Conservation (phyloP, 2,888 invertebrate genomes). For the Patella caerulea region DNA sequence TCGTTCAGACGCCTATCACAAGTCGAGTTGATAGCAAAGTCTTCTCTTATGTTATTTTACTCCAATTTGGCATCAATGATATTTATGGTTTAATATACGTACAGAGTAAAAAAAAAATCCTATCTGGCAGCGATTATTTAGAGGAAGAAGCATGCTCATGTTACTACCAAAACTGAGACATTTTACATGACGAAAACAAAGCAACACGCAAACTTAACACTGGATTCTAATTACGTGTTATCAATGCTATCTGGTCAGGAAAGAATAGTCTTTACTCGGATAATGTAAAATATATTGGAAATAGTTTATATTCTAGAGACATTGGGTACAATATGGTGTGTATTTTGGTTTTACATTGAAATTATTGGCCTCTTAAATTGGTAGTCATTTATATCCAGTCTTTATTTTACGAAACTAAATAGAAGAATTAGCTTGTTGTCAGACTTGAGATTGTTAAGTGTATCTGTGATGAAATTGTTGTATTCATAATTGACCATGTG, state of each 20-base stretch:
- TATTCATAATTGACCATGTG: slow-evolving; percentile 12
- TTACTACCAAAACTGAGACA: neutral
- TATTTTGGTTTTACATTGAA: too few species aligned
- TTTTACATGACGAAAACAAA: neutral
- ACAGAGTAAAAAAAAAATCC: neutral
- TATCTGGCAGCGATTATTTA: slow-evolving; percentile 1
- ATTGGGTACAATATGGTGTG: too few species aligned
- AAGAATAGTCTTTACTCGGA: too few species aligned
- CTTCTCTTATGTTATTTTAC: neutral
- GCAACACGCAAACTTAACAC: slow-evolving; percentile 2
- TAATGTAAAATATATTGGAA: too few species aligned
- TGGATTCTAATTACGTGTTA: neutral
- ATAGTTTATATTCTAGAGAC: too few species aligned
- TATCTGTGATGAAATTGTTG: neutral
- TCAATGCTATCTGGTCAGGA: too few species aligned
- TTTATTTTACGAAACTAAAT: neutral
- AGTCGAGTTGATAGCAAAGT: neutral
- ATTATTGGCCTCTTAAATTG: too few species aligned
- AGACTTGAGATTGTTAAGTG: slow-evolving; percentile 6
- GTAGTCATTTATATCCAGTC: neutral
- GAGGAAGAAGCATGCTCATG: slow-evolving; percentile 8
- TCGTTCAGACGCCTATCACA: neutral
- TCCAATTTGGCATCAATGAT: slow-evolving; percentile 8
- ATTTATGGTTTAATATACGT: slow-evolving; percentile 7
- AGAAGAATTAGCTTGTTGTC: neutral